Conservation (phyloP, 1,140 invertebrate species). For the Leptinotarsa defecta region DNA sequence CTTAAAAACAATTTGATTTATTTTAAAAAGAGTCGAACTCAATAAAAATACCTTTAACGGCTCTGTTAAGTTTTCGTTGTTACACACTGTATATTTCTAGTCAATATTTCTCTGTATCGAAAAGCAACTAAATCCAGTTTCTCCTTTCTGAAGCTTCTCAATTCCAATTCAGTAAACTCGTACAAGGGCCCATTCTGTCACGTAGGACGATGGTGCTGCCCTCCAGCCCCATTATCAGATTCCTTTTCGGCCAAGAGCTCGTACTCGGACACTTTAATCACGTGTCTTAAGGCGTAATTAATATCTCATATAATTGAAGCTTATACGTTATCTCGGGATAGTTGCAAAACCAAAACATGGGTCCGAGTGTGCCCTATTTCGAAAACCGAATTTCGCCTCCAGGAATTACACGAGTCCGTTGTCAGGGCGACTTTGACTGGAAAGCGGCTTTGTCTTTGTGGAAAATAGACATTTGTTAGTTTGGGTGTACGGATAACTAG, state of each 20-base stretch:
- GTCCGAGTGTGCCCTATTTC: neutral
- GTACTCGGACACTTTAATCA: slow-evolving; percentile 20
- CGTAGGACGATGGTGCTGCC: neutral
- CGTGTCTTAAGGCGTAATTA: slow-evolving; percentile 20
- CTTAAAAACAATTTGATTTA: no score
- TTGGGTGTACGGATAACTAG: neutral
- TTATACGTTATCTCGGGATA: slow-evolving; percentile 9
- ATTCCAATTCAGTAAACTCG: neutral
- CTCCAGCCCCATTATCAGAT: neutral
- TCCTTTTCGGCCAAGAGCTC: slow-evolving; percentile 10
- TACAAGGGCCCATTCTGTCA: neutral
- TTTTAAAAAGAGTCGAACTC: no score
- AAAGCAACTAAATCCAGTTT: no score
- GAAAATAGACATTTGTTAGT: neutral
- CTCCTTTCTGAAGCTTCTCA: no score
- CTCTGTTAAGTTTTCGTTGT: no score
- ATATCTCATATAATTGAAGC: slow-evolving; percentile 19
- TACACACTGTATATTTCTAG: no score
- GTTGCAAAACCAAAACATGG: slow-evolving; percentile 11
- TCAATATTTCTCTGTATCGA: no score
- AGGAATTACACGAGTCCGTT: neutral
- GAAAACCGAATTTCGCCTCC: slow-evolving; percentile 5
- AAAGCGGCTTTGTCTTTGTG: neutral
- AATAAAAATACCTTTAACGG: no score
- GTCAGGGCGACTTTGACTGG: neutral